These are phyloP conservation scores for Eupeodes corollae DNA, from an alignment of 1,140 invertebrate species.

Conservation along the genomic window DNA sequence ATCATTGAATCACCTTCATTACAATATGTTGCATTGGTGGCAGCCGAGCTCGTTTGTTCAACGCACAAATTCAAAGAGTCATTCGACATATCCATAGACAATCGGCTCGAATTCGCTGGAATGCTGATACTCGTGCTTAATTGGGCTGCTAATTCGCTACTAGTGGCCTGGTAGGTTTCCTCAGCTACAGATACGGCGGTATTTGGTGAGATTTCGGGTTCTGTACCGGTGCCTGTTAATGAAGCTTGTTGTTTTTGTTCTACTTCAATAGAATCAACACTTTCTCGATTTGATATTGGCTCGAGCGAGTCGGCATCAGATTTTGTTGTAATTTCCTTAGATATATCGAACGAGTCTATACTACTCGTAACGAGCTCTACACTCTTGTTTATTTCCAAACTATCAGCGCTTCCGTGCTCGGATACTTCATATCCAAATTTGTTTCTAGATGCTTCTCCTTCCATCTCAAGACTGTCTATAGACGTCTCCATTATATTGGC, in stretches of 20 bases:
- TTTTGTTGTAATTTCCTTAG: slow-evolving; percentile 28
- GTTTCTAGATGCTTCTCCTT: slow-evolving; percentile 26
- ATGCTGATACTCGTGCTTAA: too few species aligned
- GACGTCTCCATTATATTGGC: slow-evolving; percentile 47
- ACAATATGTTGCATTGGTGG: slow-evolving; percentile 64
- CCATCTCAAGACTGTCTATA: slow-evolving; percentile 51
- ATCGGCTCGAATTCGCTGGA: slow-evolving; percentile 1
- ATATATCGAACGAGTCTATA: slow-evolving; percentile 52
- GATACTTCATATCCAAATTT: slow-evolving; percentile 25
- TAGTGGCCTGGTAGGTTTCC: slow-evolving; percentile 14
- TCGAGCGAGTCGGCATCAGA: slow-evolving; percentile 34
- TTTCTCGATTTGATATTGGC: slow-evolving; percentile 38
- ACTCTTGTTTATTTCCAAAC: slow-evolving; percentile 44
- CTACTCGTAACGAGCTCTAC: slow-evolving; percentile 48
- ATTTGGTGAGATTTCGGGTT: slow-evolving; percentile 41
- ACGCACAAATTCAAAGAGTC: slow-evolving; percentile 29
- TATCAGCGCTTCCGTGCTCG: slow-evolving; percentile 45
- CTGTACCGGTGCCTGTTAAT: slow-evolving; percentile 42
- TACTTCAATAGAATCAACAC: slow-evolving; percentile 41
- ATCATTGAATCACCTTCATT: slow-evolving; percentile 70
- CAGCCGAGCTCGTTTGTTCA: slow-evolving; percentile 54
- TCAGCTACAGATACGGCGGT: slow-evolving; percentile 35
- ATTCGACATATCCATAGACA: slow-evolving; percentile 30
- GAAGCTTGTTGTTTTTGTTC: slow-evolving; percentile 42
- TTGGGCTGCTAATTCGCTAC: neutral